Evolutionary conservation across 2,113 vertebrate genomes (phyloP).

Genomic region (Antidorcas marsupialis): DNA sequence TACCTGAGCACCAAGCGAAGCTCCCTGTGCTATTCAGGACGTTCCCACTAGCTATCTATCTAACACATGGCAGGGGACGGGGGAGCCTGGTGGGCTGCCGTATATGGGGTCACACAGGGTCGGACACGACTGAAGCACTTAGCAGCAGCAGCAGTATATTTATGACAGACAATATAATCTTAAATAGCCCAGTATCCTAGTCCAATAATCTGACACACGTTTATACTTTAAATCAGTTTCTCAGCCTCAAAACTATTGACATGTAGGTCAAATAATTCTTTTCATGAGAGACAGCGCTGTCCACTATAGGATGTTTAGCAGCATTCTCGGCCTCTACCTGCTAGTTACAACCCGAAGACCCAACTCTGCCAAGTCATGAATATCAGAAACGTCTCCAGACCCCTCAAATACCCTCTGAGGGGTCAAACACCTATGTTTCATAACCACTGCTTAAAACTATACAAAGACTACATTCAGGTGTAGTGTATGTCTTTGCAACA

Average conservation of each 20-base stretch:
- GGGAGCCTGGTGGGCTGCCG: no score
- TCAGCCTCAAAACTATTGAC: background rate
- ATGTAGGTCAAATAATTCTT: background rate
- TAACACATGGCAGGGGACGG: rapidly evolving
- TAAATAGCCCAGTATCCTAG: background rate
- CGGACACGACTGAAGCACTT: no score
- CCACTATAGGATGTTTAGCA: background rate
- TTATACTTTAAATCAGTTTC: conserved; percentile 15
- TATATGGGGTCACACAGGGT: no score
- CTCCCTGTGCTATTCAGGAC: background rate
- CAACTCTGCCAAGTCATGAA: background rate
- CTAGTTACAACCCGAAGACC: background rate
- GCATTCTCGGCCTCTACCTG: background rate
- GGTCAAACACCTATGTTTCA: background rate
- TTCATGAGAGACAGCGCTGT: background rate
- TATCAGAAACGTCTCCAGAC: background rate
- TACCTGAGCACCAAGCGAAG: background rate
- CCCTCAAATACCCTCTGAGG: background rate
- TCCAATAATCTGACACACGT: background rate
- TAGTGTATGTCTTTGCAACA: no score
- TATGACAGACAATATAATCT: background rate
- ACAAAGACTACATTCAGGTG: background rate
- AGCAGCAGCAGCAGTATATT: background rate
- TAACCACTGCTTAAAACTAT: background rate
- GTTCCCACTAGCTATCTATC: background rate